Base-by-base conservation (phyloP, 2,113 vertebrate species). In the Elephantulus edwardii region DNA sequence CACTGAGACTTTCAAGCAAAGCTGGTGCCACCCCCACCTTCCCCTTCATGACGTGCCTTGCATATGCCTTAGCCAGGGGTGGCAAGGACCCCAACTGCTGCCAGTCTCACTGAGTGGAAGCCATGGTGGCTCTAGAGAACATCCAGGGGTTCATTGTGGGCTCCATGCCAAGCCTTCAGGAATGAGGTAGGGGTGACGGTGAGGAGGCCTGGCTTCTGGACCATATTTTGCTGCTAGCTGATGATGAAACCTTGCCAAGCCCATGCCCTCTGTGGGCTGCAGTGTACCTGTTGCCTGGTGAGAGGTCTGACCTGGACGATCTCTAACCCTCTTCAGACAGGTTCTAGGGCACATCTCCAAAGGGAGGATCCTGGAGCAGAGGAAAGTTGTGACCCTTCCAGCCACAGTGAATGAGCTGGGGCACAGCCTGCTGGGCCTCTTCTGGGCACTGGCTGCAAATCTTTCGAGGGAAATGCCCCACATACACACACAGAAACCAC, bases 1-100 rank as follows among this genome's bases (percentile, higher is more conserved):
- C 13, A 72, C 46, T 83, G 88, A 86, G 3, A 87, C 35, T 84
- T 92, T 78, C 60, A 84, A 94, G 35, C 6, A 72, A 77, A 78
- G n/a, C 40, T 44, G 70, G 12, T 17, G 2, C 14, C 46, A 81
- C 38, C 5, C 26, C 28, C 56, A 70, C 26, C 52, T 54, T 74
- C 75, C 6, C 14, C 40, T 86, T 50, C 56, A 38, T 84, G 33
- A 50, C 54, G 30, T 75, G 42, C 13, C 38, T 48, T 44, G 3
- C 16, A 71, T 33, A 40, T 72, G 44, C 40, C 8, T 26, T 66
- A 26, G 71, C 11, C 14, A 83, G 28, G 1, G 52, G 42, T 83
- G 71, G 14, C 33, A 86, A 80, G 46, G 79, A 26, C 40, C 44
- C 72, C n/a, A n/a, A n/a, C n/a, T n/a, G n/a, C n/a, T n/a, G n/a